Percentiles rank a stretch among this genome's conserved stretches.
phyloP scores from a whole-genome alignment of 2,113 vertebrate genomes.

The Martes martes region DNA sequence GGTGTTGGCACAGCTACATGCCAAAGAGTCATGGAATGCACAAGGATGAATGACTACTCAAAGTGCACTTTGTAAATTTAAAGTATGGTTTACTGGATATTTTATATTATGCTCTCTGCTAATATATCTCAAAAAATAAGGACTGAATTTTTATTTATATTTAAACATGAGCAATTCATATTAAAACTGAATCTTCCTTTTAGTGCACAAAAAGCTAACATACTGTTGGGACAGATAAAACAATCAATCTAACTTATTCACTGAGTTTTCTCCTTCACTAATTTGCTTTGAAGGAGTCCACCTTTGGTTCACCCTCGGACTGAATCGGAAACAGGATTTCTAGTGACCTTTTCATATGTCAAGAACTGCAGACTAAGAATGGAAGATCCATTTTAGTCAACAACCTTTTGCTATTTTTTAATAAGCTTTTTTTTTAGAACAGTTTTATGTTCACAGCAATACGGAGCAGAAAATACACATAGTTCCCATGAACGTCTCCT shows the following conservation, averaged over 20 bases:
- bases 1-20: background rate
- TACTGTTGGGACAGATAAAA: background rate
- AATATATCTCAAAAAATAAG: background rate
- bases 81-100: background rate
- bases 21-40: background rate
- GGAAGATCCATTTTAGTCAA: background rate
- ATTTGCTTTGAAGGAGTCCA: background rate
- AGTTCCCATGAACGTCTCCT: background rate
- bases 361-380: background rate
- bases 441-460: background rate
- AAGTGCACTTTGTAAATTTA: background rate
- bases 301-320: background rate
- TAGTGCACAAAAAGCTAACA: background rate
- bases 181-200: background rate
- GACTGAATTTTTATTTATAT: background rate
- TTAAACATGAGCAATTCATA: background rate
- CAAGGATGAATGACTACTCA: background rate
- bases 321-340: background rate
- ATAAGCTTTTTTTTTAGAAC: background rate
- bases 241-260: background rate
- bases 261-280: background rate
- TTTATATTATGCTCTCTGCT: background rate
- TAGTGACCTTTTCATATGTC: background rate
- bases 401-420: background rate
- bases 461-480: background rate